These are phyloP conservation scores for Mythimna loreyi DNA, from an alignment of 2,888 invertebrate species.

Conservation along the genomic window DNA sequence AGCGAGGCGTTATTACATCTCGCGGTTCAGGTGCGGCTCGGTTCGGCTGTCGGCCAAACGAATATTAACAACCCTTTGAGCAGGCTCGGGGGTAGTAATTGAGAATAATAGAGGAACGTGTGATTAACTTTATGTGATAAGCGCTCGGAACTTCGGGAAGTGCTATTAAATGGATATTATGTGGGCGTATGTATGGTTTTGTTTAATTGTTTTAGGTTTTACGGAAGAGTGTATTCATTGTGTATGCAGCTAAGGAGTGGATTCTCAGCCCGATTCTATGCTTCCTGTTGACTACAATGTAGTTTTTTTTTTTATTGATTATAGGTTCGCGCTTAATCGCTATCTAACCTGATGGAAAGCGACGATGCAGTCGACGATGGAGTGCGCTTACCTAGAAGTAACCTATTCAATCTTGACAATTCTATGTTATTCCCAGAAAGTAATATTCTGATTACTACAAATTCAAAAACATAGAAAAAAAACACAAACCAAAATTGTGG, in stretches of 20 bases:
- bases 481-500: too few relatives aligned
- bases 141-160: constrained; percentile 20
- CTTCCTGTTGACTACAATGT: too few relatives aligned
- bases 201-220: constrained; percentile 28
- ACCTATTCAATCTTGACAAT: too few relatives aligned
- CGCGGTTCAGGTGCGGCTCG: constrained; percentile 70
- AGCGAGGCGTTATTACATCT: constrained; percentile 64
- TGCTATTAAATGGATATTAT: constrained; percentile 30
- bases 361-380: too few relatives aligned
- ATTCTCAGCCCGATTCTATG: too few relatives aligned
- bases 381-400: too few relatives aligned
- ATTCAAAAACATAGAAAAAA: too few relatives aligned
- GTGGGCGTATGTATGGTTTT: constrained; percentile 9
- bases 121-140: constrained; percentile 71
- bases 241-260: neutral
- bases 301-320: too few relatives aligned
- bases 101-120: constrained; percentile 86
- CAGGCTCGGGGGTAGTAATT: constrained; percentile 75
- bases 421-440: too few relatives aligned
- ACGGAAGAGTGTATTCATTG: neutral
- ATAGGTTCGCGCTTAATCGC: too few relatives aligned
- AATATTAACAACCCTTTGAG: constrained; percentile 89
- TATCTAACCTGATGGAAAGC: too few relatives aligned
- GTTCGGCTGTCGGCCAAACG: constrained; percentile 78
- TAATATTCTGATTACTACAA: too few relatives aligned